A percentile compares a stretch with the other conserved stretches of the same genome.
These are phyloP conservation scores for Sinopyrophorus schimmeli DNA, from an alignment of 2,888 invertebrate species.

Conservation along the genomic window DNA sequence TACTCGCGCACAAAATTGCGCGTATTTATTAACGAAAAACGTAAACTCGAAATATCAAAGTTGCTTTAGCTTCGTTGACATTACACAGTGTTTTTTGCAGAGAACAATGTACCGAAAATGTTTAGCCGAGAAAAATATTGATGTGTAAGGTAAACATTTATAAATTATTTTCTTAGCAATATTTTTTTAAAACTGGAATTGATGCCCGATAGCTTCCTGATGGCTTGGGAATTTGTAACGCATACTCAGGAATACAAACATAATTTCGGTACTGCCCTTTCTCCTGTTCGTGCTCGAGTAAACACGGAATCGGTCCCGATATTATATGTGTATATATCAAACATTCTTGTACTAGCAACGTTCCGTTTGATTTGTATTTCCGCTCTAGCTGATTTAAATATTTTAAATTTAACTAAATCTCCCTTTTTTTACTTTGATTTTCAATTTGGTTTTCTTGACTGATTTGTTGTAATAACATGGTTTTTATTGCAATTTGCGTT, in stretches of 20 bases:
- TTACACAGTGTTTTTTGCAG: no score
- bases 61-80: constrained; percentile 9
- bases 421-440: constrained; percentile 23
- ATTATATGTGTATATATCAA: constrained; percentile 32
- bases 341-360: constrained; percentile 28
- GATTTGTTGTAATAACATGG: constrained; percentile 18
- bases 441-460: constrained; percentile 22
- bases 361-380: constrained; percentile 31
- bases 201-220: constrained; percentile 13
- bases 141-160: no score
- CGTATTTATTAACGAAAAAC: constrained; percentile 21
- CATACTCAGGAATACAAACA: constrained; percentile 23
- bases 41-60: constrained; percentile 18
- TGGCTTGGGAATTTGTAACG: constrained; percentile 15
- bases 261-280: constrained; percentile 28
- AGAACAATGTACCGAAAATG: no score
- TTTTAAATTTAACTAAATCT: constrained; percentile 28
- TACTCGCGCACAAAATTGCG: constrained; percentile 10
- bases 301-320: constrained; percentile 24
- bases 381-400: constrained; percentile 29
- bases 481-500: no score
- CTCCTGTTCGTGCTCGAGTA: constrained; percentile 26
- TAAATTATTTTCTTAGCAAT: constrained; percentile 8
- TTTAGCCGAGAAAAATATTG: no score
- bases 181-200: constrained; percentile 10